Base-by-base conservation (phyloP, 2,888 invertebrate genomes). In the Ethmia dodecea region DNA sequence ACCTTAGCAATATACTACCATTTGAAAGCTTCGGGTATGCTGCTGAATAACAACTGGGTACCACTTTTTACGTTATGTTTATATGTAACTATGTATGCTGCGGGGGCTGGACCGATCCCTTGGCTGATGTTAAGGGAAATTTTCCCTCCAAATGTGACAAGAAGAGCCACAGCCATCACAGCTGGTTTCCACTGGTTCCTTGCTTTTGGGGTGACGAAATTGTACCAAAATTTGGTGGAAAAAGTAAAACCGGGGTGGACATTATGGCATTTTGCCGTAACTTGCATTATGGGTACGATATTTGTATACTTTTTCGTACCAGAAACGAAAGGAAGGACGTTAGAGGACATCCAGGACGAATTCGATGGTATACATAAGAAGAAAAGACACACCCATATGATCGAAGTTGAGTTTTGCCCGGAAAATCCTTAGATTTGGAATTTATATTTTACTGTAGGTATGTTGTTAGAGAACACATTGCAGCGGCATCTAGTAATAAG, bases 111-210 rank as follows among this genome's bases (percentile, higher is more conserved):
- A 0, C 92, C 92, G 0, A 89, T 93, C 14, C 93, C 93, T 0
- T 92, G 93, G 92, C 68, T 93, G 54, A 89, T 93, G 87, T 52
- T 89, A 12, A 78, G 92, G 29, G 92, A 93, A 63, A 81, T 93
- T 25, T 90, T 94, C 49, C 86, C 93, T 4, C 65, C 88, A 0
- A 86, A 91, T 40, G 88, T 89, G 0, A 91, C 89, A 31, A 89
- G 88, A 28, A 60, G 88, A 36, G 93, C 93, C 0, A 89, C 91
- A 15, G 90, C 91, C 0, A 75, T 92, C n/a, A 89, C 92, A 0
- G 90, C 90, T 2, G 87, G 90, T 8, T 83, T 89, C 33, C 93
- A 91, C 51, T 93, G 93, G 93, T 74, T 88, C 9, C 65, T 90
- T n/a, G 91, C 92, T 0, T 92, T 92, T 52, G 67, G 78, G 1